A percentile compares a stretch with the other conserved stretches of the same genome.
Evolutionary conservation across 2,113 vertebrate genomes (phyloP).

Genomic region (Spermophilus dauricus): DNA sequence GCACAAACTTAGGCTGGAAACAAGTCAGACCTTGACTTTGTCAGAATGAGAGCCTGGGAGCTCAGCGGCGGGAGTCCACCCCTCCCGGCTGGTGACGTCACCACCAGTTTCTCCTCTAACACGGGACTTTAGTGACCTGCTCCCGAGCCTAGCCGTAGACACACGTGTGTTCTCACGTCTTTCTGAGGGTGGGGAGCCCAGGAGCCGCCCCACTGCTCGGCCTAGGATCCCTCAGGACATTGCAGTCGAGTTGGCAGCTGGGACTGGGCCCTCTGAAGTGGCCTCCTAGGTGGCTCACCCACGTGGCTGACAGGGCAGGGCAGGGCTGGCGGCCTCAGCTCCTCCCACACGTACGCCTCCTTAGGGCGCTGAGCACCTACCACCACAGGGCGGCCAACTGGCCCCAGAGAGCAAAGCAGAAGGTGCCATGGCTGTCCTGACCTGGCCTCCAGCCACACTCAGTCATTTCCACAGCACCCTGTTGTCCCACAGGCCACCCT

Average conservation of each 20-base stretch:
- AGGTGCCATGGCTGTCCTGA: background rate
- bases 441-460: background rate
- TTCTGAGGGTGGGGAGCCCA: background rate
- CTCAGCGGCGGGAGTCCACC: background rate
- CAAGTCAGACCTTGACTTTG: conserved; percentile 49
- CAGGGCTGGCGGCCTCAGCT: background rate
- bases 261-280: background rate
- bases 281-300: background rate
- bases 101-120: background rate
- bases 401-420: background rate
- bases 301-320: rapidly evolving
- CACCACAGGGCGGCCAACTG: background rate
- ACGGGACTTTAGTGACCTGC: background rate
- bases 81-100: background rate
- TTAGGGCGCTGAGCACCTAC: background rate
- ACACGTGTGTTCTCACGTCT: background rate
- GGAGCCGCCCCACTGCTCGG: background rate
- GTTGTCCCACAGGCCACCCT: background rate
- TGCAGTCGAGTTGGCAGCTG: background rate
- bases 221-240: background rate
- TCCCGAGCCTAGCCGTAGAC: background rate
- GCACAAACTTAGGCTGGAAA: conserved; percentile 55
- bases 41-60: background rate
- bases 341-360: background rate
- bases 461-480: background rate